Base-by-base conservation (phyloP, 1,140 invertebrate genomes). In the Hylyphantes graminicola region DNA sequence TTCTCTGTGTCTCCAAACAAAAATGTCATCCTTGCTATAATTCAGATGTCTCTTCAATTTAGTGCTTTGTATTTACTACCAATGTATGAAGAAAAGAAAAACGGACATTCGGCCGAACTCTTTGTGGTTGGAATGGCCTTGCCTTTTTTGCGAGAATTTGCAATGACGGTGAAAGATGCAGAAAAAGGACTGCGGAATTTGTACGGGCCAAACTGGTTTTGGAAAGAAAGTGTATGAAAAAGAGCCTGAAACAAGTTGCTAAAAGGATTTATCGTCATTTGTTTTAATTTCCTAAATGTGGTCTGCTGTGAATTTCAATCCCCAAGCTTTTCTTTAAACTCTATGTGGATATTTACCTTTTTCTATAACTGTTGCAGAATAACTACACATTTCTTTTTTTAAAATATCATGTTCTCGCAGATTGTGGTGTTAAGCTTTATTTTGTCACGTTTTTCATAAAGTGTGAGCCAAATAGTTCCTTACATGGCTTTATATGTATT, bases 341-440 rank as follows among this genome's bases (percentile, higher is more conserved):
- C 70, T 11, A 35, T 83, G 80, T 83, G 59, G 55, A 63, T 72
- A 6, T 19, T 15, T 35, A 78, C 12, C 17, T 11, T 15, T 50
- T 67, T 50, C 50, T 13, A 21, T 19, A 70, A 50, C 48, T 63
- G 48, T 17, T 48, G 17, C 19, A 54, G 35, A 65, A n/a, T 15
- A 67, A 67, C 54, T 59, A 57, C 17, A 81, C n/a, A 70, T 48
- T 55, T 51, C 11, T 50, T 48, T 70, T 48, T 70, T 65, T 70
- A 70, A 70, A 59, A 74, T 13, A 57, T 17, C 19, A 74, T 59
- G 55, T 74, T 74, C 54, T 74, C 57, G 54, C 19, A 67, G 63
- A 70, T 67, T 35, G 53, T 54, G 79, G 68, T 81, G 50, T 83
- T 83, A 48, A 83, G 72, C 72, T 83, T 83, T 80, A 70, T 61